phyloP scores from a whole-genome alignment of 2,113 vertebrate species.

The Globicephala melas region DNA sequence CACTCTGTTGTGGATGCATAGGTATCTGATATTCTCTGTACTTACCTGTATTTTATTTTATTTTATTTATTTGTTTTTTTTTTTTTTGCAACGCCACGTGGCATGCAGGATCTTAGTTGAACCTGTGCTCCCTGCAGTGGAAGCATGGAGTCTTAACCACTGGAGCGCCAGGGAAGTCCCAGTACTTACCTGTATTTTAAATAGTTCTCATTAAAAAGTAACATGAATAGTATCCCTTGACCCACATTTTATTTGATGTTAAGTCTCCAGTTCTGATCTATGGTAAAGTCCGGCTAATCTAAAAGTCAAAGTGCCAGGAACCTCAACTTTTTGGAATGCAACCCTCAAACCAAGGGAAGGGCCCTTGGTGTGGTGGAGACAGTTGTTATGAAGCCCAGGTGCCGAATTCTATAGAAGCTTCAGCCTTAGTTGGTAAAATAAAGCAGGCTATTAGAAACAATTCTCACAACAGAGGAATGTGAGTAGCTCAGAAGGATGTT shows the following conservation, averaged over 20 bases:
- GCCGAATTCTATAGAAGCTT: background rate
- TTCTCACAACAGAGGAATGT: background rate
- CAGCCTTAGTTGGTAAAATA: background rate
- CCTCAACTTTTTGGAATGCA: background rate
- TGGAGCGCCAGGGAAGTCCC: too few relatives aligned
- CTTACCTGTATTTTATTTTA: background rate
- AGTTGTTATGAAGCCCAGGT: too few relatives aligned
- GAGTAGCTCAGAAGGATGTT: background rate
- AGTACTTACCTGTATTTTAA: background rate
- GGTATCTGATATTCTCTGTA: background rate
- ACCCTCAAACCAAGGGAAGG: background rate
- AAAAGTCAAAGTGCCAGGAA: background rate
- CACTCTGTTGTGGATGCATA: background rate
- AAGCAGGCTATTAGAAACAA: background rate
- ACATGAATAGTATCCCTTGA: background rate
- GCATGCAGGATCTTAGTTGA: too few relatives aligned
- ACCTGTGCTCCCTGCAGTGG: too few relatives aligned
- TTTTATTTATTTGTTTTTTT: too few relatives aligned
- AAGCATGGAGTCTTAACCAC: too few relatives aligned
- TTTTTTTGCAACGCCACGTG: too few relatives aligned
- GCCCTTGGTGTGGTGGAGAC: rapidly evolving
- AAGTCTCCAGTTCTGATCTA: background rate
- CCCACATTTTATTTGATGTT: background rate
- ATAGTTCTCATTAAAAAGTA: background rate
- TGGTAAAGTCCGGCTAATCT: background rate